Evolutionary conservation across 2,113 vertebrate genomes (phyloP), one percentile per base, ranked within the genome.

Genomic region (Ceyx melanurus): DNA sequence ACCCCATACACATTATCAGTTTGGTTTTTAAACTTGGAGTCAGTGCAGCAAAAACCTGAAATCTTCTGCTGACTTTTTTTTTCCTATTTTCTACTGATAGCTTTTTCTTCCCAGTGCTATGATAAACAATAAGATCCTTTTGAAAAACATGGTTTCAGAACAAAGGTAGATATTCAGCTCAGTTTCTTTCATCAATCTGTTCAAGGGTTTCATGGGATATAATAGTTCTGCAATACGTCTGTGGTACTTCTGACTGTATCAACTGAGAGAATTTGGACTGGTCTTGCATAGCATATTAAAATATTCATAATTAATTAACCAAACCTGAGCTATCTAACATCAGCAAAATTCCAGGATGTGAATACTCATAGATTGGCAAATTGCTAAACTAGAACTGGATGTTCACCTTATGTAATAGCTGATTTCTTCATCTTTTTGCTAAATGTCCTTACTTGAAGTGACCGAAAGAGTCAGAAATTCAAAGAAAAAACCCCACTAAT

Each of bases 401-500:
- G 3, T 37, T 51, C 18, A 35, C 11, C 20, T 58, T 86, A 21
- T 50, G 5, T 21, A 62, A 35, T 19, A 53, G 3, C 14, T 46
- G 51, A 13, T 40, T 92, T 79, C 22, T 71, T 72, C 13, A 31
- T 43, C 11, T 66, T 56, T 42, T 84, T 50, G 15, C 10, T 46
- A 75, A 64, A 42, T 19, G 64, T 3, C 0, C 0, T 40, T 82
- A 13, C 15, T 64, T 85, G 53, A 56, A 56, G 22, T 73, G 72
- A 46, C 19, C 7, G 54, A 54, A 9, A 58, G 3, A 66, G 5
- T 23, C 18, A 75, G 21, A 71, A 88, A 71, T 42, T 74, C 29
- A 66, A 23, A 87, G 16, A 0, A 35, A 74, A 54, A 60, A 57
- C 3, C 0, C 0, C 5, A 17, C 15, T 16, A 70, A 61, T 35